Percentiles rank a stretch among this genome's conserved stretches.
Conservation (phyloP, 2,888 invertebrate species). For the Poecilus cupreus region DNA sequence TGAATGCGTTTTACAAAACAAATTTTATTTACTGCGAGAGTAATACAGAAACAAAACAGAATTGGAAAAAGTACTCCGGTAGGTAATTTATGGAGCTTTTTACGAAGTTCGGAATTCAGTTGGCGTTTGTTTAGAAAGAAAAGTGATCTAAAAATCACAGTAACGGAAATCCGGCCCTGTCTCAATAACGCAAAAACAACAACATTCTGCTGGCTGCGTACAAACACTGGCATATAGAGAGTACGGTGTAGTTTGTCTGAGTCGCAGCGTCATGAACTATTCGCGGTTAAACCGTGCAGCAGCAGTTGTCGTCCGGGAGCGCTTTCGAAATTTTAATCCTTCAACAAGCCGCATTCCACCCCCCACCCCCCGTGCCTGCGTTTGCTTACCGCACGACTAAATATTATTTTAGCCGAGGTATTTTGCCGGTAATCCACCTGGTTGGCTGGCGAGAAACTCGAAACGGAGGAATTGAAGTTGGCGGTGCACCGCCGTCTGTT, state of each 20-base stretch:
- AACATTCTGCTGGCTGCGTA: neutral
- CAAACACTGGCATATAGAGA: neutral
- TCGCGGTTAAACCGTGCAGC: constrained; percentile 38
- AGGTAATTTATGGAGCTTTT: neutral
- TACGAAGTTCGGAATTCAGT: neutral
- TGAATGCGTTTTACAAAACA: too few relatives aligned
- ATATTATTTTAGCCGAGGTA: constrained; percentile 57
- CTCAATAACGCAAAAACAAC: neutral
- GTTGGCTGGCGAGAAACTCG: neutral
- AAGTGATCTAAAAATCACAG: neutral
- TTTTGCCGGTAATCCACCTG: constrained; percentile 54
- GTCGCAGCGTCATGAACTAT: constrained; percentile 45
- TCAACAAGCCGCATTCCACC: constrained; percentile 39
- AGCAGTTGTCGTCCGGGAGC: constrained; percentile 16
- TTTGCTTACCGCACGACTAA: constrained; percentile 56
- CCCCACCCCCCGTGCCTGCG: neutral
- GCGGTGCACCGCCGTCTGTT: neutral
- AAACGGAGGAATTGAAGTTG: constrained; percentile 18
- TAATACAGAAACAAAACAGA: too few relatives aligned
- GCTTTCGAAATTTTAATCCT: constrained; percentile 58
- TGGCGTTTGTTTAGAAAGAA: neutral
- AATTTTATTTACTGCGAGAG: too few relatives aligned
- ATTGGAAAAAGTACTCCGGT: neutral
- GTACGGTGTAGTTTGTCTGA: neutral
- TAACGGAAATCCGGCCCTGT: neutral